Percentiles rank a stretch among this genome's conserved stretches.
These are phyloP conservation scores for Carassius carassius DNA, from an alignment of 2,113 vertebrate species.

Conservation along the genomic window DNA sequence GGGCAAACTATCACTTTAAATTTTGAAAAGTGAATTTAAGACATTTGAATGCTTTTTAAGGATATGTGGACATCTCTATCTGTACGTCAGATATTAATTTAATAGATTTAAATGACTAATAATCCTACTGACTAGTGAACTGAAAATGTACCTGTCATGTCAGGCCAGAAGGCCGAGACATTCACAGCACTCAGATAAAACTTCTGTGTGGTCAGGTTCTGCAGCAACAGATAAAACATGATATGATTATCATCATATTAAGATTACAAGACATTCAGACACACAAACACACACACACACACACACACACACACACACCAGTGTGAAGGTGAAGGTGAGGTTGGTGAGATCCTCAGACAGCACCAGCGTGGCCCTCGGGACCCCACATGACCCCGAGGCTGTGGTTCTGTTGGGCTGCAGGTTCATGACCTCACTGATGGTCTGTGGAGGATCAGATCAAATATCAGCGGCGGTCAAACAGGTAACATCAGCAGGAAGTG, in stretches of 20 bases:
- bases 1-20: too few relatives aligned
- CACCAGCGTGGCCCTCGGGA: slow-evolving; percentile 64
- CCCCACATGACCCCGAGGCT: slow-evolving; percentile 72
- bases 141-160: slow-evolving; percentile 66
- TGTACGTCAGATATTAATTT: slow-evolving; percentile 45
- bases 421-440: slow-evolving; percentile 73
- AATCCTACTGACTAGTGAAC: neutral
- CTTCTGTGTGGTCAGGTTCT: slow-evolving; percentile 74
- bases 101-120: too few relatives aligned
- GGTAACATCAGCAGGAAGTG: neutral
- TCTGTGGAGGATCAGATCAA: slow-evolving; percentile 62
- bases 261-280: neutral
- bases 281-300: too few relatives aligned
- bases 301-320: slow-evolving; percentile 74
- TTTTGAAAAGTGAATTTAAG: too few relatives aligned
- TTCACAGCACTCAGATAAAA: slow-evolving; percentile 69
- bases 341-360: slow-evolving; percentile 63
- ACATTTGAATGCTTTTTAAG: too few relatives aligned
- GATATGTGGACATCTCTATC: too few relatives aligned
- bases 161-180: slow-evolving; percentile 63
- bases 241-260: neutral
- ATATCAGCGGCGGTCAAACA: neutral
- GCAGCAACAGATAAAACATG: slow-evolving; percentile 24
- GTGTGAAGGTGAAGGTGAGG: slow-evolving; percentile 77
- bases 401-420: slow-evolving; percentile 74